Evolutionary conservation across 2,888 invertebrate genomes (phyloP), one percentile per base, ranked within the genome.

Genomic region (Rotaria socialis): DNA sequence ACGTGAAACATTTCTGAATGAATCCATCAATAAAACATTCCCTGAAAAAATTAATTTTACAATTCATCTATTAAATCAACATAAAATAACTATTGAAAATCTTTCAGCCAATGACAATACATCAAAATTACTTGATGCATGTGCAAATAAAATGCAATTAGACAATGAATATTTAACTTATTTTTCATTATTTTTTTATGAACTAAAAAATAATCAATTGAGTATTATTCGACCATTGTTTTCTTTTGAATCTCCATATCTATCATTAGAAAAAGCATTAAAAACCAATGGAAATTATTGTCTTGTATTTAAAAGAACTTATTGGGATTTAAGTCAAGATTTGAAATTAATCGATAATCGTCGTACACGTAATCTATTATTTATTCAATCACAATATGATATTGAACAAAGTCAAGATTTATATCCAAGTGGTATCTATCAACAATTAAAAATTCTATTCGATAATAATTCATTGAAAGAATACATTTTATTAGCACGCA

Each of bases 401-500:
- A 47, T 80, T n/a, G 47, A 80, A 24, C 80, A 80, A n/a, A 80
- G 47, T 80, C 8, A 80, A 24, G 24, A 47, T n/a, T 47, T 80
- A 19, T 43, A 43, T 24, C 24, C 47, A 24, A 24, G n/a, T 24
- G 80, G 47, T 80, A 43, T 80, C 3, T 24, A 80, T n/a, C 22
- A 47, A n/a, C 80, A 80, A 47, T n/a, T 80, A 43, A 10, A n/a
- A 11, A 24, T 14, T 47, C n/a, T 80, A 47, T 2, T 5, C 10
- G 43, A 80, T n/a, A 43, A 47, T 47, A 41, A 75, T 24, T 43
- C 41, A 75, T 75, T 41, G 7, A 75, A 75, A 22, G 80, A 96
- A 94, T 97, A 95, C 91, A 92, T 98, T 89, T 94, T 95, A 89
- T 91, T 95, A 89, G 95, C 95, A 24, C 93, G 95, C 88, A 94